phyloP scores from a whole-genome alignment of 2,797 vertebrate genomes.

The Acanthis flammea region DNA sequence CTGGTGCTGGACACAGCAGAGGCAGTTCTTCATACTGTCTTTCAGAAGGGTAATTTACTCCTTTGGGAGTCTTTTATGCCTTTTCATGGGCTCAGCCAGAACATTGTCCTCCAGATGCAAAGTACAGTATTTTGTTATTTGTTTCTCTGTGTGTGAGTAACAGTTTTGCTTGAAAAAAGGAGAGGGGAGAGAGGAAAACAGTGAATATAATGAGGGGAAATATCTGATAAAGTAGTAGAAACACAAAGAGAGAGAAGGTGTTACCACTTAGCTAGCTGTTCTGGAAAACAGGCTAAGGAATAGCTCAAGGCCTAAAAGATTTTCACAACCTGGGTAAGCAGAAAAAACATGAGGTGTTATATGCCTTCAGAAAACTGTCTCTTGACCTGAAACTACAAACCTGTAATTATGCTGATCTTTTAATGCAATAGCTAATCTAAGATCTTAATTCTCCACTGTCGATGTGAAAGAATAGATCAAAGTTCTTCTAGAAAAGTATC shows the following conservation, averaged over 20 bases:
- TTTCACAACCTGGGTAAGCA: not conserved
- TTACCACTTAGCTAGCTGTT: not conserved
- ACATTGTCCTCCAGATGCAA: not conserved
- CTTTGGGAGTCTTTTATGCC: not conserved
- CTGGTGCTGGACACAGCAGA: not conserved
- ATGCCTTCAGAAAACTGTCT: not conserved
- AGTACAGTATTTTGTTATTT: not conserved
- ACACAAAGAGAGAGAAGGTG: not conserved
- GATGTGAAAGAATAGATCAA: not conserved
- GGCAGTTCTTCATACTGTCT: not conserved
- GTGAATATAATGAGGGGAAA: not conserved
- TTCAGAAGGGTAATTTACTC: not conserved
- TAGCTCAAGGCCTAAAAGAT: not conserved
- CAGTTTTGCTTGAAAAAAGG: not conserved
- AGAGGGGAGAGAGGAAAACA: not conserved
- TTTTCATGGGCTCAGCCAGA: not conserved
- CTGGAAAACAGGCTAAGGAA: not conserved
- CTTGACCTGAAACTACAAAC: not conserved
- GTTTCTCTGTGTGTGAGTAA: not conserved
- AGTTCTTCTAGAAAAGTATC: not conserved
- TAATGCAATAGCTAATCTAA: not conserved
- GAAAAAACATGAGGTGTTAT: not conserved
- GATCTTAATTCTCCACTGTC: not conserved
- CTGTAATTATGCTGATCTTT: not conserved
- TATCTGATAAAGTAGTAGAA: not conserved